Evolutionary conservation across 2,888 invertebrate genomes (phyloP).

Genomic region (Diplolepis rosae): DNA sequence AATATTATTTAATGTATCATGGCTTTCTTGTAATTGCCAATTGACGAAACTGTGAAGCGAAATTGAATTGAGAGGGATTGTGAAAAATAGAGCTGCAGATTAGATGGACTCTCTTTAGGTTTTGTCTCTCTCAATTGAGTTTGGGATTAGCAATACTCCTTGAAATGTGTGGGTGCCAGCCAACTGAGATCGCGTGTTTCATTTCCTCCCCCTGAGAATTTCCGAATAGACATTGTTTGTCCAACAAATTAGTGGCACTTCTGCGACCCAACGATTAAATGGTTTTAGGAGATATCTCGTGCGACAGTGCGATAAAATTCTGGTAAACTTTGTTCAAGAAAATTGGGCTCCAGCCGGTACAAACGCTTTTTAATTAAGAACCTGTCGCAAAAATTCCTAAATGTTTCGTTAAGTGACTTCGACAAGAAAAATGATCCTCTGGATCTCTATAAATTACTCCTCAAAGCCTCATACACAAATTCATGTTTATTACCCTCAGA

Average conservation of each 20-base stretch:
- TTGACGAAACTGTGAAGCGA: background rate
- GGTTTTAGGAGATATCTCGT: conserved; percentile 63
- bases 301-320: conserved; percentile 21
- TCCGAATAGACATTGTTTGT: conserved; percentile 60
- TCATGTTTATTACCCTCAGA: background rate
- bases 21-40: too few species aligned
- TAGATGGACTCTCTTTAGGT: conserved; percentile 28
- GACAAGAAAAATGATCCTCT: conserved; percentile 1
- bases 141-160: conserved; percentile 54
- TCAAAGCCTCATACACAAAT: background rate
- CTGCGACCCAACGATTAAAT: conserved; percentile 69
- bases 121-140: conserved; percentile 61
- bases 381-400: conserved; percentile 6
- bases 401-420: conserved; percentile 3
- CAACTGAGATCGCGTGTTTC: conserved; percentile 65
- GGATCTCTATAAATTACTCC: conserved; percentile 3
- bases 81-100: conserved; percentile 20
- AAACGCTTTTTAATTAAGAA: conserved; percentile 22
- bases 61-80: conserved; percentile 18
- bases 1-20: too few species aligned
- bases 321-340: background rate
- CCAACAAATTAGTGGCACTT: conserved; percentile 69
- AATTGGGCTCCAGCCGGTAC: background rate
- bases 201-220: conserved; percentile 55
- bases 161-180: conserved; percentile 62